Conservation (phyloP, 2,113 vertebrate genomes). For the Nibea coibor region DNA sequence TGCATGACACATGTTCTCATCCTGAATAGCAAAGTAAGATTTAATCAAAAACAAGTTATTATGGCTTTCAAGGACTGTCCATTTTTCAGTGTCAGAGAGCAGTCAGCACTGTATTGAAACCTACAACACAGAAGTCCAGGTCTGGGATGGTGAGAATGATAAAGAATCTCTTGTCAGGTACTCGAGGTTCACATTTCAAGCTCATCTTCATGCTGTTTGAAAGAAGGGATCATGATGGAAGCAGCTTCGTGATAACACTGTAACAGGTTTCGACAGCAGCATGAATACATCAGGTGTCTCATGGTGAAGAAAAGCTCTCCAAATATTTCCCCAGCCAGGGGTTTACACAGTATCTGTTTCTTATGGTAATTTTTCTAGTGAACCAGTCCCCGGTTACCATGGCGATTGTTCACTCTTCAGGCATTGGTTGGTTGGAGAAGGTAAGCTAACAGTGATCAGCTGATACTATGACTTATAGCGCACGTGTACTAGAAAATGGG, state of each 20-base stretch:
- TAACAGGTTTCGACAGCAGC: background rate
- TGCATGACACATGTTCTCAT: background rate
- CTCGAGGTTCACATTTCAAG: conserved; percentile 21
- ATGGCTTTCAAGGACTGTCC: background rate
- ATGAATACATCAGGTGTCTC: conserved; percentile 38
- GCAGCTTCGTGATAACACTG: background rate
- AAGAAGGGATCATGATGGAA: conserved; percentile 1
- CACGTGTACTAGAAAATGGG: background rate
- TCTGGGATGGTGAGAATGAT: background rate
- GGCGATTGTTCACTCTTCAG: conserved; percentile 36
- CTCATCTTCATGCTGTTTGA: conserved; percentile 11
- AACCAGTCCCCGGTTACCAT: conserved; percentile 55
- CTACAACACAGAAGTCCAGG: background rate
- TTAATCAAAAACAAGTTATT: background rate
- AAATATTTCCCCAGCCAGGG: conserved; percentile 53
- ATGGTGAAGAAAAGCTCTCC: conserved; percentile 51
- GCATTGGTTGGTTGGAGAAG: conserved; percentile 23
- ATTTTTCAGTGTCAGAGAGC: conserved; percentile 10
- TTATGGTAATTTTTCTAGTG: conserved; percentile 54
- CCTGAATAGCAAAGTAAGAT: background rate
- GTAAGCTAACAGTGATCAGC: conserved; percentile 17
- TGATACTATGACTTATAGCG: background rate
- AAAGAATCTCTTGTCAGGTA: background rate
- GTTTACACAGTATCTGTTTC: conserved; percentile 57
- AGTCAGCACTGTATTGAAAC: conserved; percentile 29